Evolutionary conservation across 2,113 vertebrate species (phyloP).

Genomic region (Ardeotis arabs): DNA sequence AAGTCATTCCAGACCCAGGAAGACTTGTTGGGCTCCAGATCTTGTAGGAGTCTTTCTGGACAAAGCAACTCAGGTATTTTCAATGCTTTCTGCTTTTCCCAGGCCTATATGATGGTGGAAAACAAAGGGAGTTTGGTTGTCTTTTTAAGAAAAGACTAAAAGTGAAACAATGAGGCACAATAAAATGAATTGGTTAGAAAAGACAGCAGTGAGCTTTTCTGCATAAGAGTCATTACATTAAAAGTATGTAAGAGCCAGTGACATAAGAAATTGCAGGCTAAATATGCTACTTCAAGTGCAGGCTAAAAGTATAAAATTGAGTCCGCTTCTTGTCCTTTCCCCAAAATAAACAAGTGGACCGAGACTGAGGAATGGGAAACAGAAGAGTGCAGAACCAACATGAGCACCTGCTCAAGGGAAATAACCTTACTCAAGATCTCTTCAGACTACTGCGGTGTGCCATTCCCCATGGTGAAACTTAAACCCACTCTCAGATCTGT

Average conservation of each 20-base stretch:
- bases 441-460: background rate
- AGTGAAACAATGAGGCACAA: background rate
- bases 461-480: background rate
- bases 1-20: background rate
- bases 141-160: background rate
- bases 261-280: background rate
- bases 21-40: no score
- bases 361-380: background rate
- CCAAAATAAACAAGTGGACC: background rate
- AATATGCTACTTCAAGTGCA: background rate
- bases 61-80: background rate
- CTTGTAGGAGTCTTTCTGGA: background rate
- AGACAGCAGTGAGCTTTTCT: background rate
- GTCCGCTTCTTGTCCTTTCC: background rate
- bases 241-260: background rate
- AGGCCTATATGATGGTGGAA: background rate
- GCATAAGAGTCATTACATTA: background rate
- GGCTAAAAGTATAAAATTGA: background rate
- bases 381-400: background rate
- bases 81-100: background rate
- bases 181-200: background rate
- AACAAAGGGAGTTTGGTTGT: fast-evolving
- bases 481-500: background rate
- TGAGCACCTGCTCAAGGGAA: background rate
- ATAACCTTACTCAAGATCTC: background rate